Evolutionary conservation across 2,888 invertebrate genomes (phyloP), one percentile per base, ranked within the genome.

Genomic region (Petrolisthes cinctipes): DNA sequence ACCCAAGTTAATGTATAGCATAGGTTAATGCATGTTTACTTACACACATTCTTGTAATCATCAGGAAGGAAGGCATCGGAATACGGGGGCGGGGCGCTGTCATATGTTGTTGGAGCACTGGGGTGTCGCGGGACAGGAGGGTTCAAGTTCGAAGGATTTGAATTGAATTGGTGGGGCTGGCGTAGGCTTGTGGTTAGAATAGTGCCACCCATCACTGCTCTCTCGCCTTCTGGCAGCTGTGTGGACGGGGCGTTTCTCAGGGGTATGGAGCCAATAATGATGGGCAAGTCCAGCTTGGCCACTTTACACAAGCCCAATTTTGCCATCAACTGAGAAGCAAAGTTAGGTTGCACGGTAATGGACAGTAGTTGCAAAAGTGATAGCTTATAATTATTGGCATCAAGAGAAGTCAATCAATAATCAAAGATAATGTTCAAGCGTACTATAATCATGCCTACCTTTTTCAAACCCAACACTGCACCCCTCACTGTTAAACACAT

Each of bases 191-290:
- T 5, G 71, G 73, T 17, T 6, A 76, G 17, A 14, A 61, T 57
- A 37, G 83, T 83, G 5, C 83, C 83, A 3, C 83, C 83, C 5
- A 83, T 0, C 20, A 37, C 57, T 17, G 68, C 37, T 2, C 7
- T 1, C 1, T 4, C 37, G 5, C 7, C 9, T 1, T 14, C 20
- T 14, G 17, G 61, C 6, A 75, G 23, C n/a, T n/a, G 57, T 14
- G 23, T n/a, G 54, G 83, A 23, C 37, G 54, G 61, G 4, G 83
- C 76, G 51, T 14, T 37, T 1, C 14, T 75, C 7, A 83, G 83
- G 7, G 83, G 83, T 7, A 83, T 11, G 57, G 83, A 76, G 4
- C 83, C 83, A 57, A 83, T 57, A 7, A 83, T 57, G 7, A 83
- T 23, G 3, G 83, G 75, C 5, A n/a, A 23, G 5, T 23, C 14